phyloP scores from a whole-genome alignment of 1,140 invertebrate genomes.

The Zaprionus gabonicus region DNA sequence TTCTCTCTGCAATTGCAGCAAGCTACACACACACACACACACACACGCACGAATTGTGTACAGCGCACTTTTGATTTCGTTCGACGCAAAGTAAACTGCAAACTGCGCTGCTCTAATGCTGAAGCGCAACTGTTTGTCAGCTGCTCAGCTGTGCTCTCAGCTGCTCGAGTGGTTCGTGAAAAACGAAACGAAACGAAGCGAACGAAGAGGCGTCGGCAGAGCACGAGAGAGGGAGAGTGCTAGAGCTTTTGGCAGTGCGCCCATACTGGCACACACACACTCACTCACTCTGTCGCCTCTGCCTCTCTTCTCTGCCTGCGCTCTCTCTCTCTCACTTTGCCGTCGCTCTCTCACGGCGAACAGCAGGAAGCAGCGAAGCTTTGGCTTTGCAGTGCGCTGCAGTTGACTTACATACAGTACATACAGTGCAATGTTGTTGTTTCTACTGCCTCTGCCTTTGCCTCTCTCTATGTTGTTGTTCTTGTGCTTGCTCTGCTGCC shows the following conservation, averaged over 20 bases:
- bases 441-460: background rate
- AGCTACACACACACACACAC: slow-evolving; percentile 30
- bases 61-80: slow-evolving; percentile 69
- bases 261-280: slow-evolving; percentile 16
- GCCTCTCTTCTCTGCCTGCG: background rate
- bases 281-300: background rate
- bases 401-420: slow-evolving; percentile 15
- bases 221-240: slow-evolving; percentile 7
- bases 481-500: slow-evolving; percentile 12
- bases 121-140: slow-evolving; percentile 75
- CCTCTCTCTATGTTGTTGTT: background rate
- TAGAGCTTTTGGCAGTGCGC: slow-evolving; percentile 47
- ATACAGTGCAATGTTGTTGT: background rate
- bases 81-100: slow-evolving; percentile 66
- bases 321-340: background rate
- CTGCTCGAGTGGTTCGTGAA: slow-evolving; percentile 38
- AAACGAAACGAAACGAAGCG: slow-evolving; percentile 31
- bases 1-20: slow-evolving; percentile 59
- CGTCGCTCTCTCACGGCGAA: background rate
- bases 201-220: slow-evolving; percentile 8
- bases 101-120: slow-evolving; percentile 78
- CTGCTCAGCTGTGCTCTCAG: slow-evolving; percentile 56
- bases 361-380: slow-evolving; percentile 59
- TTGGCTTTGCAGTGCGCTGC: slow-evolving; percentile 53
- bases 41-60: slow-evolving; percentile 6